A percentile compares a stretch with the other conserved stretches of the same genome.
These are phyloP conservation scores for Leistus spinibarbis DNA, from an alignment of 2,888 invertebrate species.

Conservation along the genomic window DNA sequence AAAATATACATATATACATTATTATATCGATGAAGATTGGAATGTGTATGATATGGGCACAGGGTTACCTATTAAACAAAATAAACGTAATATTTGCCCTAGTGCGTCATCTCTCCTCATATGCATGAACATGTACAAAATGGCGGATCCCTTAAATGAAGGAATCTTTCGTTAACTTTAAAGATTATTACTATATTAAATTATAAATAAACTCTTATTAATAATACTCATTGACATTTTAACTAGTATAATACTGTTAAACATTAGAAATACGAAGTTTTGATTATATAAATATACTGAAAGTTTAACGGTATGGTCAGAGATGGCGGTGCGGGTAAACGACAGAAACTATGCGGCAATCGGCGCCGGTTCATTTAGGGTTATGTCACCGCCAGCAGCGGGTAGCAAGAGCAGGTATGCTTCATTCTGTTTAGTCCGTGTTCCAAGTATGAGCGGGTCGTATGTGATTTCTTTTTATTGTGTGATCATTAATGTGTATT, in stretches of 20 bases:
- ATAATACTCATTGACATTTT: no score
- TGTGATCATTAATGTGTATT: neutral
- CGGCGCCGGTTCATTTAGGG: neutral
- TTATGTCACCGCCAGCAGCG: neutral
- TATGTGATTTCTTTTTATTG: neutral
- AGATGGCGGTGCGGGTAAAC: neutral
- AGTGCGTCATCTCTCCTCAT: no score
- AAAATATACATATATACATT: no score
- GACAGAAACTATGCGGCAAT: neutral
- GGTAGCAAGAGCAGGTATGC: neutral
- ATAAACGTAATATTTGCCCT: no score
- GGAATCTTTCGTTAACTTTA: no score
- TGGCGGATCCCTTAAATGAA: neutral
- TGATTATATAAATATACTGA: neutral
- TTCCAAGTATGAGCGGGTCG: neutral
- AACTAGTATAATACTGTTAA: neutral
- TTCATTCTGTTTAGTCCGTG: neutral
- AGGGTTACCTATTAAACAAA: no score
- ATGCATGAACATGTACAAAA: neutral
- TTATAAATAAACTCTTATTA: no score
- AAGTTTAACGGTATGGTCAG: neutral
- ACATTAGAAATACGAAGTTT: neutral
- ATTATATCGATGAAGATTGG: no score
- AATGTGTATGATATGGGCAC: no score
- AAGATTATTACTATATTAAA: no score